phyloP scores from a whole-genome alignment of 2,888 invertebrate species.

The Lithophane semibrunnea region DNA sequence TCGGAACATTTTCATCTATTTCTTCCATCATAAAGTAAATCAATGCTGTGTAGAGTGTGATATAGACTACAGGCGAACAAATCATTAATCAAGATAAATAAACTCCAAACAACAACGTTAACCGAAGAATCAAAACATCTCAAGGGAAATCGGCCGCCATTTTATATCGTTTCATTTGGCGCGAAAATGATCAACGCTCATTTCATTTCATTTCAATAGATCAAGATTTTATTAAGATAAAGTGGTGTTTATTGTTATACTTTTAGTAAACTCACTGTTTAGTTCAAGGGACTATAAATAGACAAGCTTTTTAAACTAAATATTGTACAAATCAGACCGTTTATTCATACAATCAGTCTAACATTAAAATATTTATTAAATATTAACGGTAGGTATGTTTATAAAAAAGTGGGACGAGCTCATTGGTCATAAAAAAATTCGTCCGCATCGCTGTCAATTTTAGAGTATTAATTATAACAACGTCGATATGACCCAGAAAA shows the following conservation, averaged over 20 bases:
- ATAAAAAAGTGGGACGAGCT: too few species aligned
- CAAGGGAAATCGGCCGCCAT: slow-evolving; percentile 36
- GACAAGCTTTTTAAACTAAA: too few species aligned
- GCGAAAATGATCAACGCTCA: slow-evolving; percentile 45
- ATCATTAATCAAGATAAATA: slow-evolving; percentile 43
- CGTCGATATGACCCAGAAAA: not conserved
- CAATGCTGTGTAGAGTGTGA: not conserved
- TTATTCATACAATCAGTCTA: too few species aligned
- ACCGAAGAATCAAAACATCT: slow-evolving; percentile 41
- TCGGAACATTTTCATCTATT: not conserved
- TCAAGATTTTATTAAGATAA: slow-evolving; percentile 18
- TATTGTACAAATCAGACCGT: too few species aligned
- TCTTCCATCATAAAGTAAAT: not conserved
- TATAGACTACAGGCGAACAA: not conserved
- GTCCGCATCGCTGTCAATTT: not conserved
- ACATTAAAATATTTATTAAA: too few species aligned
- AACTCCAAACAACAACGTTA: slow-evolving; percentile 30
- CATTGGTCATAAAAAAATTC: too few species aligned
- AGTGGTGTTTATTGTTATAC: not conserved
- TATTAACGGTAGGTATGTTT: too few species aligned
- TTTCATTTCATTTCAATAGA: slow-evolving; percentile 13
- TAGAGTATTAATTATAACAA: not conserved
- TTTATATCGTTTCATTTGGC: slow-evolving; percentile 37
- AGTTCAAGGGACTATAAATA: not conserved
- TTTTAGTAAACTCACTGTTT: not conserved